Evolutionary conservation across 2,113 vertebrate genomes (phyloP).

Genomic region (Entomyzon cyanotis): DNA sequence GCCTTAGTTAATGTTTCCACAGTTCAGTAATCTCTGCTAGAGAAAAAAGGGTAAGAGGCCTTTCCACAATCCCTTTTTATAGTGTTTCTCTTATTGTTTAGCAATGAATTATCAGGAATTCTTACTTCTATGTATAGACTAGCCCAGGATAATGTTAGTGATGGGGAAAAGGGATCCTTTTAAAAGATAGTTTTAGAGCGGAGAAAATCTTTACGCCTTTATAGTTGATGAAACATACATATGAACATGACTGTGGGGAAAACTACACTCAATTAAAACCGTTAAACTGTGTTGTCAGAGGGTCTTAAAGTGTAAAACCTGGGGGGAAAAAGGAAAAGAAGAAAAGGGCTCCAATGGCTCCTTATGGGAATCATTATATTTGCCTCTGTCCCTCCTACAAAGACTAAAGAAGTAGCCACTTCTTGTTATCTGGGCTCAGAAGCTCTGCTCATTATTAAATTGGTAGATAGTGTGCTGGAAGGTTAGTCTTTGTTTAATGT

Average conservation of each 20-base stretch:
- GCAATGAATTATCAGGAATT: neutral
- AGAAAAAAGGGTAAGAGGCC: neutral
- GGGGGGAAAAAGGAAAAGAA: neutral
- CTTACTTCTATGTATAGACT: neutral
- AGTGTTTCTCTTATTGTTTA: neutral
- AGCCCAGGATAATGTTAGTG: neutral
- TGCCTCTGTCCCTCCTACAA: neutral
- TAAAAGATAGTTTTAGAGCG: neutral
- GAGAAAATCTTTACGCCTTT: neutral
- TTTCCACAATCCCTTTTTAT: neutral
- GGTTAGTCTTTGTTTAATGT: neutral
- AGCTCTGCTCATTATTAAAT: neutral
- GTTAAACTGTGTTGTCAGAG: neutral
- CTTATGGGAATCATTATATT: neutral
- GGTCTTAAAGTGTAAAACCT: neutral
- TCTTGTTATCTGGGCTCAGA: neutral
- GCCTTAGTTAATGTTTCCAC: neutral
- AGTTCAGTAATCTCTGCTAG: neutral
- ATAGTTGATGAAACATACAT: neutral
- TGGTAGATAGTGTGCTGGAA: neutral
- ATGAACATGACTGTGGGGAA: fast-evolving
- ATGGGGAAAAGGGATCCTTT: neutral
- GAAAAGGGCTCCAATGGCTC: neutral
- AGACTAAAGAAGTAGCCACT: neutral
- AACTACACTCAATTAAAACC: neutral